A percentile compares a stretch with the other conserved stretches of the same genome.
These are phyloP conservation scores for Catharus bicknelli DNA, from an alignment of 2,113 vertebrate genomes.

Conservation along the genomic window DNA sequence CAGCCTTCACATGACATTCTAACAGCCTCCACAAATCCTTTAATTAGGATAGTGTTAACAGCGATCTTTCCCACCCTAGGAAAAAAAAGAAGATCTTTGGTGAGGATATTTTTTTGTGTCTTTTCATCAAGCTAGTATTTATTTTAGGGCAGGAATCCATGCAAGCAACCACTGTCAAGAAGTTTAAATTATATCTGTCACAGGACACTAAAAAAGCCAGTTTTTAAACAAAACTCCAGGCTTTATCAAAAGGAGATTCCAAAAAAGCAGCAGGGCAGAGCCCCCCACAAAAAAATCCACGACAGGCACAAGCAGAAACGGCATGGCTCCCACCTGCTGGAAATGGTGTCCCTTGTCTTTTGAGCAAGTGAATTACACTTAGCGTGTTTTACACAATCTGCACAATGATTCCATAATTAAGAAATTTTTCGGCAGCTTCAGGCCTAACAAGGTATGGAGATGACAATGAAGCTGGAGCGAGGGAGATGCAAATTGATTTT, in stretches of 20 bases:
- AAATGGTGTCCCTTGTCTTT: neutral
- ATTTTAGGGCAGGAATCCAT: neutral
- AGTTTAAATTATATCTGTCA: neutral
- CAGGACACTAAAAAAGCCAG: neutral
- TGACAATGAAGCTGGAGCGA: neutral
- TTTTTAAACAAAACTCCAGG: neutral
- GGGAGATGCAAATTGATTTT: fast-evolving
- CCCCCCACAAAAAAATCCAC: neutral
- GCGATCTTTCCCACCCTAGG: neutral
- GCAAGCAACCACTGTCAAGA: neutral
- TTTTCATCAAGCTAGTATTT: neutral
- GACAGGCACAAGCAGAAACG: neutral
- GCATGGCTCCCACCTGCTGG: neutral
- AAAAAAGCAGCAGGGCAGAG: neutral
- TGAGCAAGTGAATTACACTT: neutral
- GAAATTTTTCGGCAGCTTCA: neutral
- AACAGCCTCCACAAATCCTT: neutral
- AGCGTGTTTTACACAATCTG: neutral
- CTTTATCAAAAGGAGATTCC: neutral
- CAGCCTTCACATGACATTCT: neutral
- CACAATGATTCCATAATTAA: fast-evolving
- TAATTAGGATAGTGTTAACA: neutral
- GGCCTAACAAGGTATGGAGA: neutral
- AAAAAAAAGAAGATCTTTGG: neutral
- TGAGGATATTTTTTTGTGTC: neutral